These are phyloP conservation scores for Aurelia sp. DNA, from an alignment of 30 jellyfish, hydroid and myxozoan species.

Conservation along the genomic window DNA sequence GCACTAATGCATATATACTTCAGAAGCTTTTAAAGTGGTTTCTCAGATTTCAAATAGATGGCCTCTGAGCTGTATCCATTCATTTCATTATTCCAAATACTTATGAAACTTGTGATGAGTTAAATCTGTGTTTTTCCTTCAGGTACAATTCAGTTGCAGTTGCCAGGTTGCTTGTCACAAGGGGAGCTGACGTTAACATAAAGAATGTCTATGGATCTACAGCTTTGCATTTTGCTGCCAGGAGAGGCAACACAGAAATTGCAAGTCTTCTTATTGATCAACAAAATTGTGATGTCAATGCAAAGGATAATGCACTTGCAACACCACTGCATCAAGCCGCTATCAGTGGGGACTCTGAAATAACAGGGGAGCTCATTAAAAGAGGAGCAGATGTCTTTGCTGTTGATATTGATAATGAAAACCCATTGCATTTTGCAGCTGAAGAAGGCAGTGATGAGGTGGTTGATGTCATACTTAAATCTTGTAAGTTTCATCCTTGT, in stretches of 20 bases:
- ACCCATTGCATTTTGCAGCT: conserved; percentile 91
- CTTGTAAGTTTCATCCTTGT: conserved; percentile 43
- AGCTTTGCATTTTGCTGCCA: conserved; percentile 84
- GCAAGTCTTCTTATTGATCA: conserved; percentile 65
- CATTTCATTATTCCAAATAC: too few species aligned
- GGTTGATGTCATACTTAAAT: conserved; percentile 41
- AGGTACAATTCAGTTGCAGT: conserved; percentile 79
- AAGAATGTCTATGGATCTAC: conserved; percentile 78
- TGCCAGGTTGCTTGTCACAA: conserved; percentile 63
- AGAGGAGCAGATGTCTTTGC: conserved; percentile 80
- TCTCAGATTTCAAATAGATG: too few species aligned
- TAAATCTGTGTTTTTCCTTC: neutral
- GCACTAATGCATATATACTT: too few species aligned
- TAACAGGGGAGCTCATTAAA: conserved; percentile 52
- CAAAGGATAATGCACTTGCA: conserved; percentile 60
- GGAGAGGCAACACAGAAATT: conserved; percentile 87
- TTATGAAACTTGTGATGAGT: too few species aligned
- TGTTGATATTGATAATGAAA: conserved; percentile 79
- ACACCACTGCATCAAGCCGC: conserved; percentile 92
- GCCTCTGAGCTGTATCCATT: too few species aligned
- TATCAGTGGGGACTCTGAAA: conserved; percentile 83
- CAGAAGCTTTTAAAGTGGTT: too few species aligned
- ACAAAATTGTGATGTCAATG: conserved; percentile 46
- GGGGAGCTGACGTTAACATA: conserved; percentile 70
- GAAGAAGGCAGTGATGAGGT: conserved; percentile 72